Base-by-base conservation (phyloP, 2,888 invertebrate genomes). In the Pseudococcus viburni region DNA sequence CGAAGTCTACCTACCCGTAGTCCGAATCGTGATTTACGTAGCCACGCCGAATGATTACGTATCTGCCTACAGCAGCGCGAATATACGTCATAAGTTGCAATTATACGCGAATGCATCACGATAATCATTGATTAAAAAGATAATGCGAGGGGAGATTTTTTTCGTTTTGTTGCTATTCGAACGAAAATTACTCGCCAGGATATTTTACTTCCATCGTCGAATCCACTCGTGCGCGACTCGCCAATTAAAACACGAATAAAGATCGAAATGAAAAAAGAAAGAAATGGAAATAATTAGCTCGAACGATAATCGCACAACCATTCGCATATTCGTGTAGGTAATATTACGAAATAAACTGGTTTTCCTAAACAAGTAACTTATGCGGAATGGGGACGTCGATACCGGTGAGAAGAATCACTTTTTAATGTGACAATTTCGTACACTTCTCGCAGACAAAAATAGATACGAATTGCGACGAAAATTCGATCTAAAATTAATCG, bases 301-400 rank as follows among this genome's bases (percentile, higher is more conserved):
- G 19, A 73, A 73, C 68, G 68, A 73, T 73, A 26, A 42, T 80
- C 42, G 42, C 26, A 33, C 46, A 42, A 77, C 77, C 39, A 80
- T 80, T 80, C 33, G 33, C 15, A 59, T 1, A 55, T 11, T 11
- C 15, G 80, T 39, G 42, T 42, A n/a, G 42, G 73, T 6, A 26
- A 11, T 15, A 80, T 80, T 80, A 80, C 80, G 80, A 80, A 80
- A 80, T 80, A 42, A 80, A 80, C 80, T 17, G 80, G 80, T 80
- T 80, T 15, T 46, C 80, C 46, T 42, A 46, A 80, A 46, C 80
- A 80, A 80, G 80, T 80, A 42, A 80, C 80, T 4, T 26, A 19
- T 17, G 5, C 5, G 8, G 33, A 80, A 26, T 19, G 80, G 46
- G 42, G 42, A n/a, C 42, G 80, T 22, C 80, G 80, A 80, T 73